Conservation (phyloP, 2,888 invertebrate genomes). For the Heliconius hortense region DNA sequence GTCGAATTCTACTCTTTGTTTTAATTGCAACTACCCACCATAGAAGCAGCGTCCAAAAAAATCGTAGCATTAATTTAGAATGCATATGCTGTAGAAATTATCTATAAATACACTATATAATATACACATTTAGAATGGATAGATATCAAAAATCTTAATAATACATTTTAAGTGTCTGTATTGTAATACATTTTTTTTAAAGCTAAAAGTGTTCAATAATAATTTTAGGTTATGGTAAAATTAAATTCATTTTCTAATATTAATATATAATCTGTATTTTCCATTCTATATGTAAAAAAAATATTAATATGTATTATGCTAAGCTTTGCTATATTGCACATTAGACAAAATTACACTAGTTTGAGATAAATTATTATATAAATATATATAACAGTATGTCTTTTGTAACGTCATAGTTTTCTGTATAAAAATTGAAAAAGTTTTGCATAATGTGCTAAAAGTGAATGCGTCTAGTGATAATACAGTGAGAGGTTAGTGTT, state of each 20-base stretch:
- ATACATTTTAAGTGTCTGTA: not conserved
- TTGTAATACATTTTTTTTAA: not conserved
- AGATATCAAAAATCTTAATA: not conserved
- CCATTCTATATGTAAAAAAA: slow-evolving; percentile 15
- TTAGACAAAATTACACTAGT: not conserved
- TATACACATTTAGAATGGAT: slow-evolving; percentile 14
- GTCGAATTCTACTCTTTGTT: slow-evolving; percentile 83
- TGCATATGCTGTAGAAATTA: slow-evolving; percentile 22
- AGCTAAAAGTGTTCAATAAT: not conserved
- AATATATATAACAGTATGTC: not conserved
- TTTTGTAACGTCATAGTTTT: not conserved
- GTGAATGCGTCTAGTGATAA: slow-evolving; percentile 26
- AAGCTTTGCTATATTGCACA: slow-evolving; percentile 25
- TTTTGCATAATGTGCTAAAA: slow-evolving; percentile 32
- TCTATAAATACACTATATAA: slow-evolving; percentile 19
- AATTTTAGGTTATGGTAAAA: not conserved
- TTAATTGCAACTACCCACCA: slow-evolving; percentile 82
- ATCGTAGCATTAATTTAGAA: slow-evolving; percentile 49
- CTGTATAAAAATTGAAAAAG: not conserved
- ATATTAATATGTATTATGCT: slow-evolving; percentile 12
- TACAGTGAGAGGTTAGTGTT: slow-evolving; percentile 25
- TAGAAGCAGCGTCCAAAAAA: slow-evolving; percentile 79
- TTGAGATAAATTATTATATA: not conserved
- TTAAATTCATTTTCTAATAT: not conserved
- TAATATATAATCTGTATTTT: slow-evolving; percentile 2